Percentiles rank a stretch among this genome's conserved stretches.
Conservation (phyloP, 2,888 invertebrate species). For the Andrena flavipes region DNA sequence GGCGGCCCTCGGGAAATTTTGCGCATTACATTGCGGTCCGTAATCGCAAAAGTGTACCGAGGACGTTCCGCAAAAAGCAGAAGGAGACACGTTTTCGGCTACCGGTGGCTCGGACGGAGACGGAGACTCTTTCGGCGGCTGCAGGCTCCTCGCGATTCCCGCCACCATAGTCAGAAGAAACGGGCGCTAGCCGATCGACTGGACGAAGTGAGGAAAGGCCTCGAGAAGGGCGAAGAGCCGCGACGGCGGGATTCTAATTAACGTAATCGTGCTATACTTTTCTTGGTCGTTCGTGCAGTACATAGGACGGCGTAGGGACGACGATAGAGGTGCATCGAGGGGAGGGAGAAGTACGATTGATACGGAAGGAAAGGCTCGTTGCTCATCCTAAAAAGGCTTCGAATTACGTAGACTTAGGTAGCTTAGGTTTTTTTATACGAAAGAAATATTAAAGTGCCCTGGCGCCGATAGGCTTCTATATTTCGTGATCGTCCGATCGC, state of each 20-base stretch:
- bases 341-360: neutral
- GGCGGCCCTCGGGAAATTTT: slow-evolving; percentile 76
- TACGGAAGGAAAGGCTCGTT: slow-evolving; percentile 58
- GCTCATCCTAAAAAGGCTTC: slow-evolving; percentile 70
- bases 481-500: slow-evolving; percentile 62
- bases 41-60: slow-evolving; percentile 79
- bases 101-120: neutral
- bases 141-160: neutral
- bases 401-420: slow-evolving; percentile 78
- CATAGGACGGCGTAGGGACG: slow-evolving; percentile 8
- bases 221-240: slow-evolving; percentile 5
- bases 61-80: slow-evolving; percentile 5
- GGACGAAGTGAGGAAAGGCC: neutral
- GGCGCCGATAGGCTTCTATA: slow-evolving; percentile 56
- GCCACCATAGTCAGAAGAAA: slow-evolving; percentile 41
- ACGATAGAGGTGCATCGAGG: neutral
- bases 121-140: neutral
- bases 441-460: slow-evolving; percentile 49
- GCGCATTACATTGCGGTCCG: slow-evolving; percentile 81
- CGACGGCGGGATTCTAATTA: slow-evolving; percentile 1
- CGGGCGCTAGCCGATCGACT: neutral
- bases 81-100: neutral
- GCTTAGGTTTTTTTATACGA: slow-evolving; percentile 77
- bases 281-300: slow-evolving; percentile 11
- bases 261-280: neutral